phyloP scores from a whole-genome alignment of 2,797 vertebrate species.

The Australoheros facetus region DNA sequence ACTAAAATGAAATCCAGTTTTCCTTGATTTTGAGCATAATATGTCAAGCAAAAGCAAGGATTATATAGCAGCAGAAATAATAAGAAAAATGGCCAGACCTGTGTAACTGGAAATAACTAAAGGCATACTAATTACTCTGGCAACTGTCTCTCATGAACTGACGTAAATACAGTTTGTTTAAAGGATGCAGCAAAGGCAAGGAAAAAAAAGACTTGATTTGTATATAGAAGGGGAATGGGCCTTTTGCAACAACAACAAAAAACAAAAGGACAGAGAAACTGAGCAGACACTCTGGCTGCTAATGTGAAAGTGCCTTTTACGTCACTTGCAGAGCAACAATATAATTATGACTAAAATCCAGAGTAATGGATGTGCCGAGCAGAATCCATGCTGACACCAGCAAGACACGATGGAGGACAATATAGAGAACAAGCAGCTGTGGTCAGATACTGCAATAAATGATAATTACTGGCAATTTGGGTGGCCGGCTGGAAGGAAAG shows the following conservation, averaged over 20 bases:
- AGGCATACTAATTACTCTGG: neutral
- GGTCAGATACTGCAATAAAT: neutral
- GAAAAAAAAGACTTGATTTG: neutral
- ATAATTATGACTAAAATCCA: constrained; percentile 2
- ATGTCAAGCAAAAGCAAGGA: neutral
- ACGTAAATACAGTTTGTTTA: neutral
- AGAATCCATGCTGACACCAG: neutral
- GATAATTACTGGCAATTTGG: neutral
- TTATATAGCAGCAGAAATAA: neutral
- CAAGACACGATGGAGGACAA: neutral
- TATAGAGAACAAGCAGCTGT: neutral
- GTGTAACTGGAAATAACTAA: neutral
- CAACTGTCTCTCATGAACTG: neutral
- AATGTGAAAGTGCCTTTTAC: neutral
- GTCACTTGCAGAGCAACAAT: neutral
- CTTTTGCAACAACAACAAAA: neutral
- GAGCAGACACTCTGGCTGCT: neutral
- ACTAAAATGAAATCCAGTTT: constrained; percentile 5
- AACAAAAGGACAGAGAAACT: neutral
- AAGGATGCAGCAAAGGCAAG: neutral
- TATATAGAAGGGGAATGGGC: neutral
- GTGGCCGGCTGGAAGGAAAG: neutral
- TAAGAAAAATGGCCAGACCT: constrained; percentile 14
- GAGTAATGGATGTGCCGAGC: neutral
- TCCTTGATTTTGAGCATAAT: neutral